phyloP scores from a whole-genome alignment of 2,888 invertebrate genomes.

The Protodeltote pygarga region DNA sequence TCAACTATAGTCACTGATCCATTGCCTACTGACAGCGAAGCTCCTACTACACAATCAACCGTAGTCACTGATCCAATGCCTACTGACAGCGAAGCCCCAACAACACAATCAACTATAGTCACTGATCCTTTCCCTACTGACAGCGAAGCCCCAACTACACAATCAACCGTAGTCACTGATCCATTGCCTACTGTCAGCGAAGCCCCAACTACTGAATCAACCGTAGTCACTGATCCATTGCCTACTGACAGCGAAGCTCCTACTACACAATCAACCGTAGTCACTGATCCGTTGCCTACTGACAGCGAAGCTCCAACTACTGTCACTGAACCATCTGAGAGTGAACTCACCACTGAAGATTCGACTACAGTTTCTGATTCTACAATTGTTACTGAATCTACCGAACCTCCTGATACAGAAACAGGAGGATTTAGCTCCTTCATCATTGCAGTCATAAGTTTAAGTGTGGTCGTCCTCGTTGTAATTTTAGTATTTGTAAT shows the following conservation, averaged over 20 bases:
- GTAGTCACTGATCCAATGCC: not conserved
- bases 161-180: not conserved
- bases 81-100: not conserved
- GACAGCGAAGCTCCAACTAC: not conserved
- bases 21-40: not conserved
- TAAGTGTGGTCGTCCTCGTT: slow-evolving; percentile 10
- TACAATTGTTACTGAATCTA: not conserved
- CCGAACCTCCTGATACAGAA: slow-evolving; percentile 7
- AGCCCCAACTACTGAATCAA: slow-evolving; percentile 1
- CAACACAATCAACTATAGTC: not conserved
- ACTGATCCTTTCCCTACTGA: not conserved
- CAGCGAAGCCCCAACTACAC: not conserved
- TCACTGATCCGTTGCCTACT: not conserved
- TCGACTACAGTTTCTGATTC: not conserved
- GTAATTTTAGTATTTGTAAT: slow-evolving; percentile 3
- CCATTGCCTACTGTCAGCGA: not conserved
- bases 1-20: not conserved
- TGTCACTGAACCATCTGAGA: not conserved
- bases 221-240: not conserved
- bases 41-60: slow-evolving; percentile 5
- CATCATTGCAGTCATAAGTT: slow-evolving; percentile 19
- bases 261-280: not conserved
- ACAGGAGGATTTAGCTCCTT: slow-evolving; percentile 9
- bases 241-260: not conserved
- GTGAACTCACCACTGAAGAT: not conserved